Evolutionary conservation across 2,113 vertebrate genomes (phyloP).

Genomic region (Benitochromis conjunctus): DNA sequence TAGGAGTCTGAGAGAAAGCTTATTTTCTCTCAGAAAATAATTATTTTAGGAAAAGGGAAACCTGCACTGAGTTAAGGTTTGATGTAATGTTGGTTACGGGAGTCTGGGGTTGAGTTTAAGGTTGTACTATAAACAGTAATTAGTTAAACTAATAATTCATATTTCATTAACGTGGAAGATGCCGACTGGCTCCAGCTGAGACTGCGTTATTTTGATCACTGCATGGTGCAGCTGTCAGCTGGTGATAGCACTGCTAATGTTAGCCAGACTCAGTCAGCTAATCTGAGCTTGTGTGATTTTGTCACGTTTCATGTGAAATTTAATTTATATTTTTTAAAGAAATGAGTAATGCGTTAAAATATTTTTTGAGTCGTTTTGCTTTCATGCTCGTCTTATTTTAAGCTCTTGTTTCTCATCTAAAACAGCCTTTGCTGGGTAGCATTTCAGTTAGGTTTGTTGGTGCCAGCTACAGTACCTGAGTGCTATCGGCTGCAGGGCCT

Average conservation of each 20-base stretch:
- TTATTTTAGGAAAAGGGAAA: too few species aligned
- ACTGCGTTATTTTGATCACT: neutral
- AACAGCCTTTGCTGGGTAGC: accelerated
- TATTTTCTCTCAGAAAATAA: too few species aligned
- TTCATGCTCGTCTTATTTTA: neutral
- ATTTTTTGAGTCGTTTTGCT: neutral
- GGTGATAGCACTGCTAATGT: accelerated
- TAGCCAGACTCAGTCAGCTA: accelerated
- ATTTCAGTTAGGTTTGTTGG: neutral
- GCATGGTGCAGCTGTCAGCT: neutral
- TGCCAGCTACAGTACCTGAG: conserved; percentile 76
- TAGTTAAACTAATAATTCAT: accelerated
- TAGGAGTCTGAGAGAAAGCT: neutral
- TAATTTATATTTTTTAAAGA: accelerated
- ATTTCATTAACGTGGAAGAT: neutral
- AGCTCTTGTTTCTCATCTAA: neutral
- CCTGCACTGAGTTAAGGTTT: accelerated
- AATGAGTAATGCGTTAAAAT: accelerated
- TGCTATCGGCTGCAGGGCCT: conserved; percentile 92
- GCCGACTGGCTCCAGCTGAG: neutral
- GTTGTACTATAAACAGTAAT: neutral
- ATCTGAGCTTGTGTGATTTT: accelerated
- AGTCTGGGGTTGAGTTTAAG: neutral
- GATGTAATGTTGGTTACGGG: neutral
- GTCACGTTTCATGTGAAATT: neutral